Evolutionary conservation across 2,797 vertebrate species (phyloP), one percentile per base, ranked within the genome.

Genomic region (Manis crassicaudata): DNA sequence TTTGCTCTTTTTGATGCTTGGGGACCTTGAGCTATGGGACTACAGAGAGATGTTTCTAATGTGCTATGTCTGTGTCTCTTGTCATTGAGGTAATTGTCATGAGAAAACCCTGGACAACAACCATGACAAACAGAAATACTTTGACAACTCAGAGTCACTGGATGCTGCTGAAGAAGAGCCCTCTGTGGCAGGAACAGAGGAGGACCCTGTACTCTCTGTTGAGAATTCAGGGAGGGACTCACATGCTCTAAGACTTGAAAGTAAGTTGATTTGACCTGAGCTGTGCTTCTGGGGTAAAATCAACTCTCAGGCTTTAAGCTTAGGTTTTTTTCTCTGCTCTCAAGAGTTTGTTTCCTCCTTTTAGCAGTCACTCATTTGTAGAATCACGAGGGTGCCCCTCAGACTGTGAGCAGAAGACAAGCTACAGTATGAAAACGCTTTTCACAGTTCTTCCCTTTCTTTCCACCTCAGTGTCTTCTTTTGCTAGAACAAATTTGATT

Each of bases 31-130:
- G 9, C 86, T 92, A 4, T 35, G 5, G 0, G 40, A 67, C 29
- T 35, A 52, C 8, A 80, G 75, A 76, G 92, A 88, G 56, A 97
- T 5, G 67, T 97, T 94, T 87, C 92, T 27, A 16, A 72, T 58
- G 5, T 96, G 25, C 56, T 3, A 0, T 94, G 4, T 97, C 46
- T 90, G 29, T 97, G 84, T 96, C 94, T 96, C 96, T 97, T 98
- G 54, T 98, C 77, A 97, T 98, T 98, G 97, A 99, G 98, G 98
- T 82, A 96, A 98, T 95, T 99, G 99, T 98, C 98, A 98, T 54
- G 96, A 97, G 87, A 98, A 97, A 96, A 96, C 95, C 90, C 75
- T 95, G 95, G 98, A 98, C 95, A 97, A 62, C 89, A 98, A 23
- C 94, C 98, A 98, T 52, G 94, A 97, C 88, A 98, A 98, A 92